Base-by-base conservation (phyloP, 2,797 vertebrate species). In the Xiphophorus birchmanni region DNA sequence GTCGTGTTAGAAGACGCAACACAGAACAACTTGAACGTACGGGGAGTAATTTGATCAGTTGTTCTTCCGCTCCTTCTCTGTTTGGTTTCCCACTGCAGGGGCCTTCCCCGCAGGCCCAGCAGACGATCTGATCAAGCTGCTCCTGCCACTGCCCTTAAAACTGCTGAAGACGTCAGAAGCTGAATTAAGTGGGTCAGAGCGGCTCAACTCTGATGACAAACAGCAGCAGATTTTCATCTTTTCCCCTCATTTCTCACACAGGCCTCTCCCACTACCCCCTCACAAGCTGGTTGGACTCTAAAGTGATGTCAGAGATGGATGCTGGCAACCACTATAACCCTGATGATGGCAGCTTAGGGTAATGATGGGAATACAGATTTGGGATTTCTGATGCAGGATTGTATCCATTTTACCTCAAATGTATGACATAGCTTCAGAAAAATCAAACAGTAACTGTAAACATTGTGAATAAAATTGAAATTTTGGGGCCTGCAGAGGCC, bases 41-140 rank as follows among this genome's bases (percentile, higher is more conserved):
- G 0, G 83, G 93, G 80, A 93, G 94, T 95, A 81, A 94, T 93
- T 93, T 17, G 93, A 82, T 81, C 75, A 79, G 76, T 75, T 79
- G 42, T 26, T 23, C 23, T 26, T 54, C 37, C 83, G 79, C 76
- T 82, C 86, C 73, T 71, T 82, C 37, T 76, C 52, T 42, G 82
- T 69, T 56, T 23, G 32, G n/a, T 42, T 17, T 69, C 58, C 80
- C 79, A 65, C 71, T 87, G 82, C 84, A 73, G 37, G 75, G 84
- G 86, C 92, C 92, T 88, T 5, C 84, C 83, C 54, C 79, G 71
- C 40, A 29, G 69, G 45, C 79, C 65, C 45, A 0, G 75, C 56
- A 67, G 73, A 90, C 81, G 81, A 87, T 81, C 87, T 75, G 80
- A 86, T 86, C 86, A 32, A 73, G 77, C 37, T 78, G 72, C 85